phyloP scores from a whole-genome alignment of 2,888 invertebrate species.

The Philopedon plagiatum region DNA sequence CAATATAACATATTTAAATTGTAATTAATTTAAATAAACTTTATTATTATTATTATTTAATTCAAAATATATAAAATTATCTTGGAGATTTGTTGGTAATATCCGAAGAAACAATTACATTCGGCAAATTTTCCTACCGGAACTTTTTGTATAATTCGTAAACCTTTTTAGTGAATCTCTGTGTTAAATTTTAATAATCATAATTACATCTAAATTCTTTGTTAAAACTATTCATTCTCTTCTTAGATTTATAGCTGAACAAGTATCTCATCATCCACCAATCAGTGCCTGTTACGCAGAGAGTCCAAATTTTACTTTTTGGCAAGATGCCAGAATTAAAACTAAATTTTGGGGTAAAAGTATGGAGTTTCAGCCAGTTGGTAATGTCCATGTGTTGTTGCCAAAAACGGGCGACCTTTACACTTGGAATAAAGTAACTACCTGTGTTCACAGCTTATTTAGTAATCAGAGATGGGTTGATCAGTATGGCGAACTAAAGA shows the following conservation, averaged over 20 bases:
- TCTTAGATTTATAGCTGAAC: slow-evolving; percentile 78
- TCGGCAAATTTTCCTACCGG: too few species aligned
- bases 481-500: slow-evolving; percentile 86
- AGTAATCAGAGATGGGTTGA: slow-evolving; percentile 89
- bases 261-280: slow-evolving; percentile 90
- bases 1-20: too few species aligned
- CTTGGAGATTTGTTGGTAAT: too few species aligned
- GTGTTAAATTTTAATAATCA: too few species aligned
- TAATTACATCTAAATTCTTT: too few species aligned
- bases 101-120: too few species aligned
- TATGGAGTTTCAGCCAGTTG: slow-evolving; percentile 89
- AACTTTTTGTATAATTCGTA: too few species aligned
- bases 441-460: slow-evolving; percentile 88
- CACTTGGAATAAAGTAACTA: slow-evolving; percentile 86
- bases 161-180: too few species aligned
- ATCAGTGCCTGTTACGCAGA: slow-evolving; percentile 87
- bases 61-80: too few species aligned
- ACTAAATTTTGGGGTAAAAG: slow-evolving; percentile 94
- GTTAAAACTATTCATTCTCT: neutral
- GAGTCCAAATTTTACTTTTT: slow-evolving; percentile 82
- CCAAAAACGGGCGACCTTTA: slow-evolving; percentile 79
- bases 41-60: too few species aligned
- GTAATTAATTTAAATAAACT: too few species aligned
- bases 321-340: slow-evolving; percentile 88
- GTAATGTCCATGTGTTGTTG: slow-evolving; percentile 76